phyloP scores from a whole-genome alignment of 2,797 vertebrate genomes.

The Cyclopterus lumpus region DNA sequence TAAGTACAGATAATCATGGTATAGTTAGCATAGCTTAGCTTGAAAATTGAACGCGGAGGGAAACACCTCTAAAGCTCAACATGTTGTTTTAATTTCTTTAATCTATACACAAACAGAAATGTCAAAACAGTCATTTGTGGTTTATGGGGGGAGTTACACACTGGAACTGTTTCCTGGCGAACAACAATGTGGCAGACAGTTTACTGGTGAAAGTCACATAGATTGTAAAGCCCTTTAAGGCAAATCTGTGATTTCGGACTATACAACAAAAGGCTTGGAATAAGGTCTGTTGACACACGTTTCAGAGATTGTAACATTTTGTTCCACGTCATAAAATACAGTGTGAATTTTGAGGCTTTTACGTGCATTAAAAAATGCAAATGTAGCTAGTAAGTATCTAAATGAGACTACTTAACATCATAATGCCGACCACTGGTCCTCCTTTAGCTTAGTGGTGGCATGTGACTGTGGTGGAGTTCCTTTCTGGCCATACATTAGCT shows the following conservation, averaged over 20 bases:
- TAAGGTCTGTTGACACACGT: background rate
- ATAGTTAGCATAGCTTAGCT: too few species aligned
- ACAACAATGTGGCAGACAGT: background rate
- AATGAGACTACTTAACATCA: background rate
- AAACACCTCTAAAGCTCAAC: too few species aligned
- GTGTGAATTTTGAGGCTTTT: too few species aligned
- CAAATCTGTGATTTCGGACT: background rate
- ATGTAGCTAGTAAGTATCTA: background rate
- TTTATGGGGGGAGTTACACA: background rate
- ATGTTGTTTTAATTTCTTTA: too few species aligned
- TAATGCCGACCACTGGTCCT: background rate
- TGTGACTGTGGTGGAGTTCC: too few species aligned
- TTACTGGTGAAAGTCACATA: too few species aligned
- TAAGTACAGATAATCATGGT: background rate
- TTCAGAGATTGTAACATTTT: background rate
- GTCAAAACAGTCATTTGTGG: too few species aligned
- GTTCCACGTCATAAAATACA: background rate
- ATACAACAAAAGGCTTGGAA: background rate
- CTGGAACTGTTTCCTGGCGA: too few species aligned
- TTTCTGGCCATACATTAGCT: background rate
- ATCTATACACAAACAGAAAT: too few species aligned
- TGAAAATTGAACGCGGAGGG: too few species aligned
- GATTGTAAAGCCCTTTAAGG: background rate
- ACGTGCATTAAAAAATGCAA: too few species aligned
- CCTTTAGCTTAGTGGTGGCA: background rate